These are phyloP conservation scores for Diploscapter pachys DNA, from an alignment of 1,140 invertebrate species.

Conservation along the genomic window DNA sequence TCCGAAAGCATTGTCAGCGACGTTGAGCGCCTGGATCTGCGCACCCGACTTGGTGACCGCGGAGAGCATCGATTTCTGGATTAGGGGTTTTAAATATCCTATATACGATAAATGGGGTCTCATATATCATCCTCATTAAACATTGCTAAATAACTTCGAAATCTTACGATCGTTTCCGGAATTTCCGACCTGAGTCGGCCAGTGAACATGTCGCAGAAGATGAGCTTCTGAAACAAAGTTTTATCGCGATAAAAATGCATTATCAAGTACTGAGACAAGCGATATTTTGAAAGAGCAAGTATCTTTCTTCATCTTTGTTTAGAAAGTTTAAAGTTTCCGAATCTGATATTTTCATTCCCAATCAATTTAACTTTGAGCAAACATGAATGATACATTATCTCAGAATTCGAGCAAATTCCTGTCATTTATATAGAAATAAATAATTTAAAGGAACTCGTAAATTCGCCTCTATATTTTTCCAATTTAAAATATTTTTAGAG, in stretches of 20 bases:
- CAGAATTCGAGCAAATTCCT: no score
- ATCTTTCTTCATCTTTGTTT: no score
- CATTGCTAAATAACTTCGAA: neutral
- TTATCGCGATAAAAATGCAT: conserved; percentile 4
- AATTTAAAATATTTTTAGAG: no score
- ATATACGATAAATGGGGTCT: no score
- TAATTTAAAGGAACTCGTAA: no score
- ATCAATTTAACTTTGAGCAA: neutral
- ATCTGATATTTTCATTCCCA: neutral
- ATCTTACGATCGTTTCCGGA: conserved; percentile 73
- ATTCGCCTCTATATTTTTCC: no score
- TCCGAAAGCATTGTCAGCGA: conserved; percentile 96
- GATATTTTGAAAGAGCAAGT: neutral
- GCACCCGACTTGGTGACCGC: conserved; percentile 77
- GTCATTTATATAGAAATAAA: no score
- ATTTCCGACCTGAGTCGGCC: conserved; percentile 88
- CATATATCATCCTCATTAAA: neutral
- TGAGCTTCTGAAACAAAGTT: conserved; percentile 27
- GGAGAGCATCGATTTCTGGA: conserved; percentile 69
- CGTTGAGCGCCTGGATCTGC: conserved; percentile 76
- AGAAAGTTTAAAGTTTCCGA: no score
- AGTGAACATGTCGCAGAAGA: conserved; percentile 83
- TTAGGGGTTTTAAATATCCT: no score
- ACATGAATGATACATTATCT: no score
- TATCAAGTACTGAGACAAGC: neutral